A percentile compares a stretch with the other conserved stretches of the same genome.
Conservation (phyloP, 2,797 vertebrate species). For the Muscicapa striata region DNA sequence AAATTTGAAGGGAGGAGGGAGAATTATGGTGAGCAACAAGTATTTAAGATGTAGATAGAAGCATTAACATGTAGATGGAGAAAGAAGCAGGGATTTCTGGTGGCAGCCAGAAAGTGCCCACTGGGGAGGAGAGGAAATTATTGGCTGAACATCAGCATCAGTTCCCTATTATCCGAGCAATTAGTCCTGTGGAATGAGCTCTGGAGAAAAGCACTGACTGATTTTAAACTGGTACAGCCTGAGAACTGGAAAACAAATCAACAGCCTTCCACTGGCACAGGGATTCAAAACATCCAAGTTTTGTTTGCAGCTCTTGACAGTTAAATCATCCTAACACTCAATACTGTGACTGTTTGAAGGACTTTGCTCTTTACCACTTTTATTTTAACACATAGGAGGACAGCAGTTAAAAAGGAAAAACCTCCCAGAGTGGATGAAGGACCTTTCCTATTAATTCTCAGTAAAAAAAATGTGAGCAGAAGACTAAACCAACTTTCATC, state of each 20-base stretch:
- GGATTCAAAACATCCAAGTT: not conserved
- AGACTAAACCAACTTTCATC: not conserved
- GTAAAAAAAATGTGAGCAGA: not conserved
- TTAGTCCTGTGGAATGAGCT: conserved; percentile 52
- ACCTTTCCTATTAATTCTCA: not conserved
- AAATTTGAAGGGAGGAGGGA: not conserved
- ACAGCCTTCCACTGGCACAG: not conserved
- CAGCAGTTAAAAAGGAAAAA: conserved; percentile 40
- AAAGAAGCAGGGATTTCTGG: conserved; percentile 4
- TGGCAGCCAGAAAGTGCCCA: conserved; percentile 32
- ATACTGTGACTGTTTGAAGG: not conserved
- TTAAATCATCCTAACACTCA: not conserved
- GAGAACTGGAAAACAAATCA: not conserved
- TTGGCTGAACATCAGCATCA: conserved; percentile 54
- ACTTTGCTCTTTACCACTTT: not conserved
- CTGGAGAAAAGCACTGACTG: conserved; percentile 20
- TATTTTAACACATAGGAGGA: not conserved
- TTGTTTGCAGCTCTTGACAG: not conserved
- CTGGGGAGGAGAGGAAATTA: conserved; percentile 16
- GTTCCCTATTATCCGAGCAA: conserved; percentile 35
- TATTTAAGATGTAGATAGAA: conserved; percentile 2
- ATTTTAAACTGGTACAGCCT: not conserved
- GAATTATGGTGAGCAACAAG: not conserved
- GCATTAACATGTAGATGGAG: conserved; percentile 26
- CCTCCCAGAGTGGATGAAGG: not conserved